phyloP scores from a whole-genome alignment of 2,797 vertebrate species.

The Pangasius larnaudii region DNA sequence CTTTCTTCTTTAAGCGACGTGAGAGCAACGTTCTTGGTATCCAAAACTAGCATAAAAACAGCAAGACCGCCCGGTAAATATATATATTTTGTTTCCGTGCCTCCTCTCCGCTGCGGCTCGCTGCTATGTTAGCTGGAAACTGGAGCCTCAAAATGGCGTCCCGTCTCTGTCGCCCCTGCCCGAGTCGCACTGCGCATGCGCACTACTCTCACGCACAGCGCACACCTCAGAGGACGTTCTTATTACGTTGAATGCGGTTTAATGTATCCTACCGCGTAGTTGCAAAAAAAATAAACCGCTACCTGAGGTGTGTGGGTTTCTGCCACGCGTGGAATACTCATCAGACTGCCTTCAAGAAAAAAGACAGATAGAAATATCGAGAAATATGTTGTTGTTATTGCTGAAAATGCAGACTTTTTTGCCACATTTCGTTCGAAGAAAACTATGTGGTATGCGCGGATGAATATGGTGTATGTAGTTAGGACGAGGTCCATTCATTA shows the following conservation, averaged over 20 bases:
- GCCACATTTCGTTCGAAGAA: not conserved
- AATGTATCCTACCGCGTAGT: conserved; percentile 78
- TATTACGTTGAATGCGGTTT: conserved; percentile 59
- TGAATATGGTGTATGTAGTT: conserved; percentile 48
- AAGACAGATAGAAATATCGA: not conserved
- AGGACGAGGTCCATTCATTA: conserved; percentile 69
- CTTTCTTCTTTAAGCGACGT: conserved; percentile 35
- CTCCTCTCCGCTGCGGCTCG: conserved; percentile 21
- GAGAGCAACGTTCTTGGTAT: conserved; percentile 27
- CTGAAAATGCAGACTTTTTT: not conserved
- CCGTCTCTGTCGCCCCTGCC: conserved; percentile 35
- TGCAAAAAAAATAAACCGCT: conserved; percentile 73
- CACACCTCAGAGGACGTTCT: conserved; percentile 56
- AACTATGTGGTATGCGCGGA: conserved; percentile 57
- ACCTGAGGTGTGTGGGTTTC: conserved; percentile 12
- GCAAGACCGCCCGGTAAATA: conserved; percentile 29
- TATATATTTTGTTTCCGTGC: not conserved
- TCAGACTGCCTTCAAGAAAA: not conserved
- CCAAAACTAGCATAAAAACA: conserved; percentile 18
- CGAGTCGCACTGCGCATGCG: conserved; percentile 10
- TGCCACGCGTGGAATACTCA: not conserved
- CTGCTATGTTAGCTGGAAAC: conserved; percentile 53
- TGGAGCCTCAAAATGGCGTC: conserved; percentile 81
- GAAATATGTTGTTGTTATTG: not conserved
- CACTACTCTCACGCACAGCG: conserved; percentile 1